These are phyloP conservation scores for Megalonaias nervosa DNA, from an alignment of 1,140 invertebrate species.

Conservation along the genomic window DNA sequence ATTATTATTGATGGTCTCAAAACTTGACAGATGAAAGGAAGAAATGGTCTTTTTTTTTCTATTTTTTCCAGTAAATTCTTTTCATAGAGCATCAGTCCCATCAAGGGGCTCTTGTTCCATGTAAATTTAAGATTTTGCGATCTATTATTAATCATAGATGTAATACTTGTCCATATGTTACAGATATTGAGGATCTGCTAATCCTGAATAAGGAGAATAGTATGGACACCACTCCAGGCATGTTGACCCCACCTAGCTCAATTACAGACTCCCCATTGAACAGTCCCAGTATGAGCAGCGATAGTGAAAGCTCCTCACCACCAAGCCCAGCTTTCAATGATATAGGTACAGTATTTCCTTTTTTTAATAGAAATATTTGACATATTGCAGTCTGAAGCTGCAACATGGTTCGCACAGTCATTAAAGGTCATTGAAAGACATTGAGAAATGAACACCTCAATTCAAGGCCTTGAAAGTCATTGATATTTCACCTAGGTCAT, in stretches of 20 bases:
- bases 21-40: too few species aligned
- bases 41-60: too few species aligned
- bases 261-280: conserved; percentile 48
- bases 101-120: not conserved
- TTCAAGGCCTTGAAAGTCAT: too few species aligned
- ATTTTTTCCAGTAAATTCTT: too few species aligned
- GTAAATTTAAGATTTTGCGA: not conserved
- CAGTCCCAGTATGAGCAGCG: conserved; percentile 42
- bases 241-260: conserved; percentile 62
- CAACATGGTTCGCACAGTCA: too few species aligned
- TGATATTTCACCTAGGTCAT: too few species aligned
- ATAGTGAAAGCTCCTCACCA: conserved; percentile 52
- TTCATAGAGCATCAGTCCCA: not conserved
- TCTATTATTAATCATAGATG: not conserved
- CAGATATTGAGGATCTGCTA: conserved; percentile 44
- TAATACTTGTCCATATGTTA: conserved; percentile 4
- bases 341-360: too few species aligned
- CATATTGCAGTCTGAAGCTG: too few species aligned
- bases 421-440: too few species aligned
- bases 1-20: too few species aligned
- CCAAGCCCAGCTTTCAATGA: conserved; percentile 42
- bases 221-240: conserved; percentile 13
- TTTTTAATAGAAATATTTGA: too few species aligned
- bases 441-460: too few species aligned
- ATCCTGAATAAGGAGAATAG: conserved; percentile 8